Conservation (phyloP, 2,797 vertebrate genomes). For the Onychomys arenicola region DNA sequence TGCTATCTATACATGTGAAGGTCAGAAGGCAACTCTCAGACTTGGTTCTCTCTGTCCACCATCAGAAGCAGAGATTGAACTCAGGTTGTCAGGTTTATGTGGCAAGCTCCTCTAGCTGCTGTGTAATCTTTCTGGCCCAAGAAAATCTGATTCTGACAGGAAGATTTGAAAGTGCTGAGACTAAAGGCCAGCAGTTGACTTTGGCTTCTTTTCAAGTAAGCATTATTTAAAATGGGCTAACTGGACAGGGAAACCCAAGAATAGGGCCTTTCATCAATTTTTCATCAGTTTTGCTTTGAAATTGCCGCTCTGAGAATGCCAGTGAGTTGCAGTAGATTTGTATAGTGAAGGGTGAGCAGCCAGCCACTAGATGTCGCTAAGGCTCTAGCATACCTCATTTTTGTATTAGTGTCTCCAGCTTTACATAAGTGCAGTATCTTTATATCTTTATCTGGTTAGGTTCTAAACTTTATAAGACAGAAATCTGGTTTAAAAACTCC, state of each 20-base stretch:
- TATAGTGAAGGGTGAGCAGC: background rate
- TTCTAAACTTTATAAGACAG: background rate
- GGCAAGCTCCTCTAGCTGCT: background rate
- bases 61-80: background rate
- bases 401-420: background rate
- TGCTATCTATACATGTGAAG: background rate
- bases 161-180: slow-evolving; percentile 20
- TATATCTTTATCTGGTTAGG: background rate
- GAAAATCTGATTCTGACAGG: background rate
- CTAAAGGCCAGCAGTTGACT: background rate
- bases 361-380: background rate
- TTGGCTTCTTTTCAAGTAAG: slow-evolving; percentile 16
- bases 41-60: background rate
- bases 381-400: background rate
- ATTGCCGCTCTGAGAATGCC: background rate
- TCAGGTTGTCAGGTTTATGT: background rate
- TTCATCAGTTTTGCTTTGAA: background rate
- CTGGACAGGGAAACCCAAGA: background rate
- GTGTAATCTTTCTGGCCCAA: background rate
- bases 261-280: background rate
- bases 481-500: slow-evolving; percentile 1
- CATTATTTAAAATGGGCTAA: background rate
- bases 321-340: background rate
- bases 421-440: background rate
- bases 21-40: background rate